Percentiles rank a stretch among this genome's conserved stretches.
Conservation (phyloP, 2,888 invertebrate species). For the Beris chalybata region DNA sequence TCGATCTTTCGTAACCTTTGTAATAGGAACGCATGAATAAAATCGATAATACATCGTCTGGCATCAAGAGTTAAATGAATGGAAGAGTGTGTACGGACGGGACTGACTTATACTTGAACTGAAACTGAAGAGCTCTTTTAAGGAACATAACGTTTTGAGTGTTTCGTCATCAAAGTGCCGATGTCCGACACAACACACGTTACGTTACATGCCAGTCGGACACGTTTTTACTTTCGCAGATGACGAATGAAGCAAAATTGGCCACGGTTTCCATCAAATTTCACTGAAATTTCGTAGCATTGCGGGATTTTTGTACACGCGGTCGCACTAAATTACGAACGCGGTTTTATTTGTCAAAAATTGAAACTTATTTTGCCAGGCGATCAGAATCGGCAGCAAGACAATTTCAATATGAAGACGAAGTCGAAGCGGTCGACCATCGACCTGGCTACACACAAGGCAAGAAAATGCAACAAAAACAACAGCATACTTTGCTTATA, state of each 20-base stretch:
- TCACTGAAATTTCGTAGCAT: neutral
- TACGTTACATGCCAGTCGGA: neutral
- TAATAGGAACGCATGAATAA: conserved; percentile 16
- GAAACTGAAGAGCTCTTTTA: no score
- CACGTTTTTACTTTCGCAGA: neutral
- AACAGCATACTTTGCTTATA: neutral
- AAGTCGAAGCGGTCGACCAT: conserved; percentile 15
- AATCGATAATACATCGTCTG: no score
- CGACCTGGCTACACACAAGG: neutral
- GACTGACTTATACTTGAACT: no score
- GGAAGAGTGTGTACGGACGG: no score
- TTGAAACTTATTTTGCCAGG: conserved; percentile 57
- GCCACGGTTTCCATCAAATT: neutral
- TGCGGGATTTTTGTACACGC: conserved; percentile 10
- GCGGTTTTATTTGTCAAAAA: conserved; percentile 55
- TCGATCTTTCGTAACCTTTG: conserved; percentile 35
- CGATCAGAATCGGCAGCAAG: conserved; percentile 45
- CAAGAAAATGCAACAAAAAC: neutral
- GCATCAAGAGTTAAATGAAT: no score
- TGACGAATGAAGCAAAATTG: neutral
- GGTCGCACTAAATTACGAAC: conserved; percentile 49
- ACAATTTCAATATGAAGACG: conserved; percentile 20
- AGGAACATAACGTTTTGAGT: neutral
- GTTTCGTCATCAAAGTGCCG: neutral
- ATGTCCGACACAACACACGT: no score